Evolutionary conservation across 2,888 invertebrate species (phyloP), one percentile per base, ranked within the genome.

Genomic region (Empis livida): DNA sequence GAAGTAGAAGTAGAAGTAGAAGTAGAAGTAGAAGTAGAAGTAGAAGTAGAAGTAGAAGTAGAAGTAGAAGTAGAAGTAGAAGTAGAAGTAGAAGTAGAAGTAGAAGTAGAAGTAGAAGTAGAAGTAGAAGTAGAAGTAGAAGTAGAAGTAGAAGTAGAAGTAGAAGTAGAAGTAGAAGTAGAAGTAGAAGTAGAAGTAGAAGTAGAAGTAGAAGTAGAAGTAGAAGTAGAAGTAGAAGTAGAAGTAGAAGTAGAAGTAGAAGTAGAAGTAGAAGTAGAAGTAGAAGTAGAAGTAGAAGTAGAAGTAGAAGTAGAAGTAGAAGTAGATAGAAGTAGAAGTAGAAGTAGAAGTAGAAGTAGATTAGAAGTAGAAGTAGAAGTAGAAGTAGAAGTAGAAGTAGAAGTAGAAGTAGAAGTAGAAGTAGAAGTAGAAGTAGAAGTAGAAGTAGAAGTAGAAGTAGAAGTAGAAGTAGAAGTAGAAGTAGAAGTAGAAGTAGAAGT

Each of bases 151-250:
- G n/a, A n/a, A n/a, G n/a, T n/a, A n/a, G n/a, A n/a, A n/a, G n/a
- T n/a, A n/a, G n/a, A n/a, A n/a, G n/a, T n/a, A n/a, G n/a, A n/a
- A n/a, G n/a, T 46, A 16, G 39, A 43, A 43, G 43, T n/a, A 43
- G 43, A 23, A 27, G 43, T n/a, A 23, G 27, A 27, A 39, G 45
- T 39, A 45, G 45, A 40, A 45, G 45, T 39, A 39, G 45, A 42
- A 46, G 46, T 41, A 41, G 46, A 42, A 46, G 46, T 31, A 41
- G 46, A 43, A 35, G 47, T 42, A 42, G 46, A 42, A 46, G 47
- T 20, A 23, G 47, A 37, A 47, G 47, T 27, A 23, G 47, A 42
- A 41, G 43, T 42, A 42, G 42, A 30, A 41, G 43, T 42, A 35
- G 46, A 43, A 37, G 47, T 42, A 42, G 47, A 43, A 35, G 43